Percentiles rank a stretch among this genome's conserved stretches.
phyloP scores from a whole-genome alignment of 2,113 vertebrate species.

The Danionella cerebrum region DNA sequence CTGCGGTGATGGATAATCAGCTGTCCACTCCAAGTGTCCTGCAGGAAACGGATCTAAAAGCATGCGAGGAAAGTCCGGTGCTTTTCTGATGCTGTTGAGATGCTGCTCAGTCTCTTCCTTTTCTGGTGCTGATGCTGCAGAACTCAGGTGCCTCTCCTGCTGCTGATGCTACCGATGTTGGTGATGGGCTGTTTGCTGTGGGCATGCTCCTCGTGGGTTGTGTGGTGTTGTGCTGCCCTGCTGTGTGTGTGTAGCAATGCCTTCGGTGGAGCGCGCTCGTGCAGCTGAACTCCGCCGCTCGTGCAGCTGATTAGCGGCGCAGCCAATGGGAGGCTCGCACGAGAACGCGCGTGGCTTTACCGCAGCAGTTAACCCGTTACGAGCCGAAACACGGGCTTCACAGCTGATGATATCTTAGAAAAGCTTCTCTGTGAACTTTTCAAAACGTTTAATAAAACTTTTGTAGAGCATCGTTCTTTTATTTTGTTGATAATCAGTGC shows the following conservation, averaged over 20 bases:
- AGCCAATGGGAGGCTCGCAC: conserved; percentile 45
- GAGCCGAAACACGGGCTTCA: conserved; percentile 1
- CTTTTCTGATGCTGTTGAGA: conserved; percentile 17
- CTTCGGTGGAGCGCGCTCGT: conserved; percentile 44
- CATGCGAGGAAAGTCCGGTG: conserved; percentile 30
- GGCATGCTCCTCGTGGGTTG: conserved; percentile 37
- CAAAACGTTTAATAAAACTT: too few species aligned
- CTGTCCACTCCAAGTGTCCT: conserved; percentile 8
- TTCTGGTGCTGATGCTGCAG: conserved; percentile 21
- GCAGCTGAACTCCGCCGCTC: conserved; percentile 42
- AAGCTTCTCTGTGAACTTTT: too few species aligned
- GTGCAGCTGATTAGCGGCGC: conserved; percentile 49
- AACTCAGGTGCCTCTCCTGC: conserved; percentile 16
- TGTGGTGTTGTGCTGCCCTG: conserved; percentile 34
- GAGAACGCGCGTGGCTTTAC: conserved; percentile 42
- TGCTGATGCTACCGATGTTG: conserved; percentile 35
- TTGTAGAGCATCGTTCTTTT: too few species aligned
- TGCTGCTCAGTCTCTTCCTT: conserved; percentile 25
- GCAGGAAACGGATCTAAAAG: conserved; percentile 11
- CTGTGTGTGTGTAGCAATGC: conserved; percentile 43
- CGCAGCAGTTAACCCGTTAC: conserved; percentile 47
- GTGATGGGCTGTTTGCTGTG: conserved; percentile 40
- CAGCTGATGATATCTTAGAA: too few species aligned
- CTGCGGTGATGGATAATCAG: not conserved
- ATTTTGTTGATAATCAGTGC: too few species aligned